These are phyloP conservation scores for Hapalemur alaotrensis DNA, from an alignment of 2,797 vertebrate genomes.

Conservation along the genomic window DNA sequence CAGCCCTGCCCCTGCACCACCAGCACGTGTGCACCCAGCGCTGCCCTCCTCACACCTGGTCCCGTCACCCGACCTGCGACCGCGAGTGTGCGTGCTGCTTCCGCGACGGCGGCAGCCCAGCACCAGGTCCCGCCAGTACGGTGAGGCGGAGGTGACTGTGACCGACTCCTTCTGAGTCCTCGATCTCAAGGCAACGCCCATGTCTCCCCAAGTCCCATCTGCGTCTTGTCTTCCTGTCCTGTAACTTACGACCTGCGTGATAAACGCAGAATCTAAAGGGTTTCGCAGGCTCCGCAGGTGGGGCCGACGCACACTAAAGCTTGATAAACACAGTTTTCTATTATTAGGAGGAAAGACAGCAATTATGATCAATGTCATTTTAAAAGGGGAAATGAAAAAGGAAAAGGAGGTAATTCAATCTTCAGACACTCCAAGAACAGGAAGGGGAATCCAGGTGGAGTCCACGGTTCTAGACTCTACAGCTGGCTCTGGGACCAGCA, in stretches of 20 bases:
- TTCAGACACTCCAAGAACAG: not conserved
- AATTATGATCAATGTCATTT: rapidly evolving
- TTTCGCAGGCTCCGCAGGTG: not conserved
- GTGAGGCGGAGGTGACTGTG: rapidly evolving
- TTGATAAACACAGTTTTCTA: not conserved
- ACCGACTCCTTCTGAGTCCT: not conserved
- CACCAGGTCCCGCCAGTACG: rapidly evolving
- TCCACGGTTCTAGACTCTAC: rapidly evolving
- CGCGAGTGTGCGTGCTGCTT: not conserved
- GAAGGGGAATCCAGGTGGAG: not conserved
- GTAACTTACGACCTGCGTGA: rapidly evolving
- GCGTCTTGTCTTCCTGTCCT: not conserved
- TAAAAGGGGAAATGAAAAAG: not conserved
- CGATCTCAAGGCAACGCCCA: rapidly evolving
- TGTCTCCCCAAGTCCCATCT: not conserved
- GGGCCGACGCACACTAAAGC: not conserved
- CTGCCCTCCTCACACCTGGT: not conserved
- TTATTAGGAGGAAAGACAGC: not conserved
- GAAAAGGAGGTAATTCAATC: not conserved
- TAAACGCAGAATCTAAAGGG: not conserved
- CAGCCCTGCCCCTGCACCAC: not conserved
- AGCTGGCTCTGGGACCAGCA: not conserved
- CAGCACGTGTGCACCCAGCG: rapidly evolving
- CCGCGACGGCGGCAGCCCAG: not conserved
- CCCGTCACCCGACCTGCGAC: rapidly evolving